Conservation (phyloP, 2,888 invertebrate species). For the Pharmacophagus antenor region DNA sequence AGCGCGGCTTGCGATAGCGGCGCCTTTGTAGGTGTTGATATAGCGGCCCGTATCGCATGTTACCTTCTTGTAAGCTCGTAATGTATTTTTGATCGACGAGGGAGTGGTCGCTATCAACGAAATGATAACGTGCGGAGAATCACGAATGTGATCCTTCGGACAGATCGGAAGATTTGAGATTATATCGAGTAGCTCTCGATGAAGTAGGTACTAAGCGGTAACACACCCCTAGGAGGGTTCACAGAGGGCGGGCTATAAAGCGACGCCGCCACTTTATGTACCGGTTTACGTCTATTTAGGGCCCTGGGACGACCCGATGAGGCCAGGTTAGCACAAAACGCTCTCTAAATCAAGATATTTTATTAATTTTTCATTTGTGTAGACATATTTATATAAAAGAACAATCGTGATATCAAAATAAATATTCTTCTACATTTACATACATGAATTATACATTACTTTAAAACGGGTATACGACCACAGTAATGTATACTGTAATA, state of each 20-base stretch:
- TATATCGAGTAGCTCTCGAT: slow-evolving; percentile 39
- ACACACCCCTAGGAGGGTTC: slow-evolving; percentile 39
- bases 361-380: too few relatives aligned
- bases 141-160: slow-evolving; percentile 35
- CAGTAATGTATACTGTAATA: too few relatives aligned
- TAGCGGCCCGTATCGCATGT: slow-evolving; percentile 58
- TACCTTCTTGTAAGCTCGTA: slow-evolving; percentile 68
- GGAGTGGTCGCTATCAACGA: slow-evolving; percentile 60
- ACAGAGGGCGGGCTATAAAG: slow-evolving; percentile 53
- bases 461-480: too few relatives aligned
- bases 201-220: slow-evolving; percentile 30
- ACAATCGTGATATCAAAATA: too few relatives aligned
- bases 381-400: too few relatives aligned
- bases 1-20: slow-evolving; percentile 67
- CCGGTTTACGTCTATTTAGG: slow-evolving; percentile 58
- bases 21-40: slow-evolving; percentile 69
- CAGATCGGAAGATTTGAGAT: slow-evolving; percentile 38
- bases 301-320: slow-evolving; percentile 36
- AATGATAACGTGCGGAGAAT: slow-evolving; percentile 46
- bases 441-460: too few relatives aligned
- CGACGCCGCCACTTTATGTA: slow-evolving; percentile 51
- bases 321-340: slow-evolving; percentile 32
- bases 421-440: too few relatives aligned
- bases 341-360: slow-evolving; percentile 28
- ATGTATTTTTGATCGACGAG: slow-evolving; percentile 72